Base-by-base conservation (phyloP, 2,797 vertebrate species). In the Coilia nasus region DNA sequence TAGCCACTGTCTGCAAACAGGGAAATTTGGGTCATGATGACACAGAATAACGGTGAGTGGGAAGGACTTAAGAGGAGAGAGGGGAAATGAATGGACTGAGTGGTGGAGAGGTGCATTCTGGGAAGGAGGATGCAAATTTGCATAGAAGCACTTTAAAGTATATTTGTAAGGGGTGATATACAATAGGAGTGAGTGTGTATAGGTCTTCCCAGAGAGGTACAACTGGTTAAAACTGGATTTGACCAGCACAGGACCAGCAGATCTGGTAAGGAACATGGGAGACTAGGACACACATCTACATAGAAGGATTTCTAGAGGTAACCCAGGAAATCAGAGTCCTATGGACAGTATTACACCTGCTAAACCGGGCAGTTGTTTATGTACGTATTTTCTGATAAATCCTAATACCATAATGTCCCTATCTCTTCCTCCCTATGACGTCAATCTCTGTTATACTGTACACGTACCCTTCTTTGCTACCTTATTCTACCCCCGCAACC, bases 191-290 rank as follows among this genome's bases (percentile, higher is more conserved):
- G 41, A 19, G 41, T 7, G 35, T 19, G 21, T 44, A 19, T 44
- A 44, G 71, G 15, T 41, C 35, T 78, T 12, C 71, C 19, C 71
- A 21, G 71, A 17, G 71, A 25, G 71, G 71, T 21, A 3, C 71
- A 21, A 3, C 71, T 44, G 31, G 71, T 78, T 78, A 44, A 78
- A 35, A 44, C 71, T 44, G 71, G 71, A 78, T 78, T 78, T 78
- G 35, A 21, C 71, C 71, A 44, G 35, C 62, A 67, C 23, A 67
- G 23, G 6, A n/a, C 60, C 3, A 67, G 71, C 31, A 44, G 31
- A 78, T 78, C 6, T 25, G 60, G 71, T 4, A 19, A 14, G 35
- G 15, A 15, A 25, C n/a, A 35, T 14, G 17, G 19, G 71, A 44
- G 14, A 54, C 50, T 54, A 7, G 14, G 9, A 54, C 50, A 54